phyloP scores from a whole-genome alignment of 2,797 vertebrate species.

The Galaxias olidus region DNA sequence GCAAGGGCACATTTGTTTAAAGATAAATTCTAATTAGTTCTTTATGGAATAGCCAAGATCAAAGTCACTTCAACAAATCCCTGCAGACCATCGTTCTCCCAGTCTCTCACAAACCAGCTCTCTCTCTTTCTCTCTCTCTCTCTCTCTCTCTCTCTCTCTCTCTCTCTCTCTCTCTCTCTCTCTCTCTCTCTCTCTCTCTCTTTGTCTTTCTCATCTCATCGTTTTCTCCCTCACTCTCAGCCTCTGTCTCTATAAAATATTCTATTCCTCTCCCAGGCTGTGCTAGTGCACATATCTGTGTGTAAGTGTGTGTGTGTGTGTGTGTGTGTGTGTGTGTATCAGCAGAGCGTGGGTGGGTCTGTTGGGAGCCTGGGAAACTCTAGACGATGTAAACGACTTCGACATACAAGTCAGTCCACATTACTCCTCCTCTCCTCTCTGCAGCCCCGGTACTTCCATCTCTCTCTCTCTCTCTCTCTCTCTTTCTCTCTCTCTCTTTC shows the following conservation, averaged over 20 bases:
- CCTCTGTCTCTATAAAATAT: background rate
- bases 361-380: too few species aligned
- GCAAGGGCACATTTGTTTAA: background rate
- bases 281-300: background rate
- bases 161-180: background rate
- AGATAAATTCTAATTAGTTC: too few species aligned
- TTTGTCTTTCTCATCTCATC: background rate
- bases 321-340: background rate
- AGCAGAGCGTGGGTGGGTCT: too few species aligned
- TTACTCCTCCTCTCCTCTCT: background rate
- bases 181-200: background rate
- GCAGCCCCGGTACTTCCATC: too few species aligned
- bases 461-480: background rate
- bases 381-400: too few species aligned
- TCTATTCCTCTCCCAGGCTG: background rate
- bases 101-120: too few species aligned
- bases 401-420: background rate
- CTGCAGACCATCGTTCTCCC: too few species aligned
- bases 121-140: background rate
- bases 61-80: too few species aligned
- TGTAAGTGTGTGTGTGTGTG: background rate
- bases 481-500: background rate
- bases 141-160: background rate
- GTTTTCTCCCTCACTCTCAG: background rate
- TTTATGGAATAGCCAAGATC: too few species aligned